phyloP scores from a whole-genome alignment of 2,797 vertebrate genomes.

The Gymnopithys bicolor region DNA sequence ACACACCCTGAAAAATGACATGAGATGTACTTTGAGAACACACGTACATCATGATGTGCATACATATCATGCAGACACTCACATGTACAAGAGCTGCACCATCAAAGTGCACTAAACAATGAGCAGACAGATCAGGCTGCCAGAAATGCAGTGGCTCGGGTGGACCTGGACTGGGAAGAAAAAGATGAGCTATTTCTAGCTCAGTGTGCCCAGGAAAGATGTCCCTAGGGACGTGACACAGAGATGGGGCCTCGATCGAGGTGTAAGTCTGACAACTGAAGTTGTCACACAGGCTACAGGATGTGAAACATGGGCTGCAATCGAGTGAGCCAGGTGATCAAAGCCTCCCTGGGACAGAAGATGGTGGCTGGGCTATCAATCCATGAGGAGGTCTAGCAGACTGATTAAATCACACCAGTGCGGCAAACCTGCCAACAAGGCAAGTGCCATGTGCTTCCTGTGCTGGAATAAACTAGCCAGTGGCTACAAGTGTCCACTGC shows the following conservation, averaged over 20 bases:
- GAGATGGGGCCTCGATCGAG: background rate
- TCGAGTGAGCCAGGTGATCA: background rate
- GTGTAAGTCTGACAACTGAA: background rate
- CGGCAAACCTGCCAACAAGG: background rate
- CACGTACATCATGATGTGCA: background rate
- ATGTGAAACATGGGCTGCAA: accelerated
- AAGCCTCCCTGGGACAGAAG: background rate
- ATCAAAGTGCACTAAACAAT: background rate
- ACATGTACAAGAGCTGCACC: background rate
- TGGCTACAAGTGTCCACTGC: background rate
- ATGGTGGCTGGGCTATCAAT: background rate
- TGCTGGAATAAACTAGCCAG: background rate
- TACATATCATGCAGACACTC: background rate
- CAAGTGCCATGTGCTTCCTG: background rate
- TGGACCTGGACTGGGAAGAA: background rate
- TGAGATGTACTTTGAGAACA: background rate
- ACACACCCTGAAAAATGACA: background rate
- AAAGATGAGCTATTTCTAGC: background rate
- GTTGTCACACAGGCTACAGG: background rate
- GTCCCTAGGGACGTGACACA: background rate
- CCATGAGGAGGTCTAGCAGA: background rate
- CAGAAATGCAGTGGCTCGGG: background rate
- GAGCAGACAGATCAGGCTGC: background rate
- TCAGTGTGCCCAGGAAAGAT: background rate
- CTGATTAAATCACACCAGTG: accelerated